These are phyloP conservation scores for Gymnarchus niloticus DNA, from an alignment of 2,113 vertebrate genomes.

Conservation along the genomic window DNA sequence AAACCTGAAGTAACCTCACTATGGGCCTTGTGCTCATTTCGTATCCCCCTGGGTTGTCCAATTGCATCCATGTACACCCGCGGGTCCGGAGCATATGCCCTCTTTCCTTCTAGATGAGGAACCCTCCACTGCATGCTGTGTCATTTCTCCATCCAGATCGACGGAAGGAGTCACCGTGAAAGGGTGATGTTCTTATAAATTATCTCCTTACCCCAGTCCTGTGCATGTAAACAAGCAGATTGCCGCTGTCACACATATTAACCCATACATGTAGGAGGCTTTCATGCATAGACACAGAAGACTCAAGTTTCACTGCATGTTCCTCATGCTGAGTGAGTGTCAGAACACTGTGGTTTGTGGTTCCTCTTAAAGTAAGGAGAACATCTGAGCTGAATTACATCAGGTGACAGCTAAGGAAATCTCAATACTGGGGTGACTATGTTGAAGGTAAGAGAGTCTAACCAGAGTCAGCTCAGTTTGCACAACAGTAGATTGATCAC, in stretches of 20 bases:
- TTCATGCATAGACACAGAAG: neutral
- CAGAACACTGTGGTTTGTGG: neutral
- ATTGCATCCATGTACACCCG: too few species aligned
- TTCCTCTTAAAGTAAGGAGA: neutral
- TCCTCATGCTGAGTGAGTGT: neutral
- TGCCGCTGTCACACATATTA: neutral
- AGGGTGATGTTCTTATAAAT: slow-evolving; percentile 68
- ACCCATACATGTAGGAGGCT: neutral
- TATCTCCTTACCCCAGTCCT: slow-evolving; percentile 87
- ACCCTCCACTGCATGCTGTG: too few species aligned
- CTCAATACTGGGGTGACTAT: neutral
- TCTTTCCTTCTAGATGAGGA: too few species aligned
- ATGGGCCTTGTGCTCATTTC: too few species aligned
- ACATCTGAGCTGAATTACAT: neutral
- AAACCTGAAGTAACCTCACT: too few species aligned
- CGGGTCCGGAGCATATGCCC: too few species aligned
- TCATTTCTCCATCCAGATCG: too few species aligned
- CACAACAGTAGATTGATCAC: neutral
- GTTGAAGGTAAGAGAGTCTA: neutral
- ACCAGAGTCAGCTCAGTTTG: neutral
- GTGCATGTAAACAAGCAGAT: slow-evolving; percentile 13
- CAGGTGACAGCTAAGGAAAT: neutral
- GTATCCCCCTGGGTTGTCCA: too few species aligned
- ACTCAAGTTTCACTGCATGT: neutral
- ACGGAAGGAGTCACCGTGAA: too few species aligned